Conservation (phyloP, 2,113 vertebrate species). For the Caloenas nicobarica region DNA sequence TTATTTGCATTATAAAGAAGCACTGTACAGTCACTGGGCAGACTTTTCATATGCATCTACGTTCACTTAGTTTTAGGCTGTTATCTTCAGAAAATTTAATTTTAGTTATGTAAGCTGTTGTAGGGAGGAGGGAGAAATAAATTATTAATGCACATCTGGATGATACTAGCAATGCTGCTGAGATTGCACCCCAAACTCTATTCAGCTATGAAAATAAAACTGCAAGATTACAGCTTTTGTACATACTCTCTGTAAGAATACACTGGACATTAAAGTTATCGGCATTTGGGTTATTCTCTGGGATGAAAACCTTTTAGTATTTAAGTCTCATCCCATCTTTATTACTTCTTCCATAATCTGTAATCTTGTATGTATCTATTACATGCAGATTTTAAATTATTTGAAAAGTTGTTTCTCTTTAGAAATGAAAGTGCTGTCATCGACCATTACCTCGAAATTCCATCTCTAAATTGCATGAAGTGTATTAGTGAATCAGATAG, state of each 20-base stretch:
- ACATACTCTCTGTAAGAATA: neutral
- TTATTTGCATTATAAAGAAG: neutral
- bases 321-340: neutral
- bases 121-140: neutral
- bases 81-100: neutral
- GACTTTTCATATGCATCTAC: neutral
- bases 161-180: neutral
- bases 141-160: neutral
- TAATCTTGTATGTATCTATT: neutral
- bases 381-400: neutral
- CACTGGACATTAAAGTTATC: neutral
- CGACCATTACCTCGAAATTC: neutral
- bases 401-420: neutral
- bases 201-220: neutral
- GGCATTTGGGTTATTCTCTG: neutral
- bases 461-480: neutral
- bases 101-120: neutral
- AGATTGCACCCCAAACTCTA: neutral
- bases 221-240: neutral
- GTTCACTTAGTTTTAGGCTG: neutral
- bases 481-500: neutral
- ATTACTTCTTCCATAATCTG: neutral
- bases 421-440: neutral
- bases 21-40: neutral
- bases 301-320: neutral